phyloP scores from a whole-genome alignment of 2,113 vertebrate species.

The Hystrix cristata region DNA sequence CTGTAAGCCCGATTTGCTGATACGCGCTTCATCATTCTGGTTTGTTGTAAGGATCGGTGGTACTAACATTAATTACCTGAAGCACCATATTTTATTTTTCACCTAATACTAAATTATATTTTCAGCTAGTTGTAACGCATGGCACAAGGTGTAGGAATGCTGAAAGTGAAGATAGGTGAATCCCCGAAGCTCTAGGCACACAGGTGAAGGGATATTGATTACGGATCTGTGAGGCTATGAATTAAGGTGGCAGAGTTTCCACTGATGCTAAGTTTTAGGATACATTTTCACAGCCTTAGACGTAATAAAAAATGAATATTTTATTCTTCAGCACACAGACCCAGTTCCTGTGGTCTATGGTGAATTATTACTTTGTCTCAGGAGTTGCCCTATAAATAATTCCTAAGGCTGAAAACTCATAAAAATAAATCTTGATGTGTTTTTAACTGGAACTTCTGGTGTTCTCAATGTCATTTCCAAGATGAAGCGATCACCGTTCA shows the following conservation, averaged over 20 bases:
- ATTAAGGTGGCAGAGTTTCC: constrained; percentile 78
- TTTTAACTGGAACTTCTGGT: constrained; percentile 61
- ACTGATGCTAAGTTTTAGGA: constrained; percentile 80
- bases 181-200: not conserved
- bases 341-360: constrained; percentile 29
- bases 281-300: constrained; percentile 77
- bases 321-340: constrained; percentile 71
- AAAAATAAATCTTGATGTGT: constrained; percentile 74
- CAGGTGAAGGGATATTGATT: not conserved
- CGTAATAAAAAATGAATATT: constrained; percentile 74
- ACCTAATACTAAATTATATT: constrained; percentile 10
- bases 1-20: not conserved
- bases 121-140: not conserved
- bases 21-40: not conserved
- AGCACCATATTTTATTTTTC: constrained; percentile 15
- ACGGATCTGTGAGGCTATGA: constrained; percentile 71
- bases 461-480: constrained; percentile 66
- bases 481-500: constrained; percentile 54
- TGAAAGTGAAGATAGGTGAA: not conserved
- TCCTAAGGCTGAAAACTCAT: constrained; percentile 64
- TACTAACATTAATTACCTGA: not conserved
- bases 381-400: constrained; percentile 82
- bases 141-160: not conserved
- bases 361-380: constrained; percentile 86
- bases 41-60: not conserved